Base-by-base conservation (phyloP, 2,113 vertebrate species). In the Seriola rivoliana region DNA sequence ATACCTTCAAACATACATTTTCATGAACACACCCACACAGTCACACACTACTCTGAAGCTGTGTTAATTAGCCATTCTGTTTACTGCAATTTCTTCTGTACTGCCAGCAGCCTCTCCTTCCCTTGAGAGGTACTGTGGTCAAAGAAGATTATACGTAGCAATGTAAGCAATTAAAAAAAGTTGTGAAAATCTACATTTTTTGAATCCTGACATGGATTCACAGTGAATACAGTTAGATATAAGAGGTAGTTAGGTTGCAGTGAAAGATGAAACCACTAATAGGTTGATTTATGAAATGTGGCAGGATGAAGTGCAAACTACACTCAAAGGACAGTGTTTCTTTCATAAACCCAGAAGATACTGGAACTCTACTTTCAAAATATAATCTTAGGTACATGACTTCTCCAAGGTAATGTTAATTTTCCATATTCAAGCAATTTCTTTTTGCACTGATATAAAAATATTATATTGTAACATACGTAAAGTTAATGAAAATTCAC, bases 61-160 rank as follows among this genome's bases (percentile, higher is more conserved):
- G 40, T 60, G 10, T 38, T 65, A 75, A 86, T 71, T 62, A 55
- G 32, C 21, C 4, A 6, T 72, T 76, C 52, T 69, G 17, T 71
- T 77, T 71, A 16, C 21, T 38, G 4, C 23, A 0, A 63, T 70
- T 69, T 75, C 19, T 64, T 23, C 32, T 63, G 36, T 17, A 16
- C n/a, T 29, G 36, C 13, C 17, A 36, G 55, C 46, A 29, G 42
- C 69, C 11, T 13, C 5, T 13, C 21, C 3, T 44, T 44, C 13
- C 21, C 60, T n/a, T 23, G n/a, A 62, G 54, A 81, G 1, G 62
- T 1, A 9, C 13, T 48, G 25, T 8, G 8, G 40, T 72, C 48
- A 25, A 21, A 55, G 1, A 14, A 42, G 42, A 42, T 29, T 3
- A 36, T 16, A 8, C 7, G 3, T 10, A 29, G 4, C 8, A 34